A percentile compares a stretch with the other conserved stretches of the same genome.
phyloP scores from a whole-genome alignment of 92 coral and sea anemone genomes.

The Bergia sp. region DNA sequence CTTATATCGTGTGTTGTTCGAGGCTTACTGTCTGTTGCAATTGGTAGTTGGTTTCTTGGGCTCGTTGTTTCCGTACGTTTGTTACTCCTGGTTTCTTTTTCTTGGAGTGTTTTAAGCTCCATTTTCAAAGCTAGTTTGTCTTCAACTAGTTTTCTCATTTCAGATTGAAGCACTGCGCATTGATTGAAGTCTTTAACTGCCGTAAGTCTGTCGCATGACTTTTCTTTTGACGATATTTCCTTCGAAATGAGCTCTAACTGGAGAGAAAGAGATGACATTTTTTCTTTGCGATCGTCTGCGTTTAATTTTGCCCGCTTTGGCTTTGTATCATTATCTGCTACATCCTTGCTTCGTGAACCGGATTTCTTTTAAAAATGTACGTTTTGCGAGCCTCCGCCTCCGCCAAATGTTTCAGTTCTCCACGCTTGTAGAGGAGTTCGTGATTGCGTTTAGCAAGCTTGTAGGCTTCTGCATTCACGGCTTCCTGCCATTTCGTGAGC shows the following conservation, averaged over 20 bases:
- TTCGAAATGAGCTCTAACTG: constrained; percentile 47
- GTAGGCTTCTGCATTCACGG: constrained; percentile 31
- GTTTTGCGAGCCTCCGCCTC: constrained; percentile 58
- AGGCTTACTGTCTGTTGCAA: too few relatives aligned
- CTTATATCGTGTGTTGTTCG: too few relatives aligned
- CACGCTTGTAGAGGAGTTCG: constrained; percentile 40
- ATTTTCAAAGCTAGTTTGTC: constrained; percentile 31
- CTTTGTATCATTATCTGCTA: constrained; percentile 9
- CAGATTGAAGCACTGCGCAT: constrained; percentile 50
- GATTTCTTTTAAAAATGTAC: constrained; percentile 46
- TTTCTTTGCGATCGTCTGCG: too few relatives aligned
- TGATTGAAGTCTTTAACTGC: constrained; percentile 35
- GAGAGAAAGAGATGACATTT: too few relatives aligned
- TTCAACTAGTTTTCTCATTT: constrained; percentile 42
- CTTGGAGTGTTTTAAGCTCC: constrained; percentile 47
- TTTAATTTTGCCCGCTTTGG: too few relatives aligned
- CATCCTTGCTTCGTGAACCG: constrained; percentile 48
- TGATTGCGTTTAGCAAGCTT: too few relatives aligned
- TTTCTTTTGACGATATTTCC: constrained; percentile 47
- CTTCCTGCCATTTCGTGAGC: constrained; percentile 60
- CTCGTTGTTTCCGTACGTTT: not conserved
- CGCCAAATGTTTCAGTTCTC: constrained; percentile 46
- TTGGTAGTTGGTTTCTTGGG: too few relatives aligned
- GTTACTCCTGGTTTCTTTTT: constrained; percentile 47
- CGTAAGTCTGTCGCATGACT: constrained; percentile 29